Base-by-base conservation (phyloP, 2,888 invertebrate genomes). In the Ophioninae sp. region DNA sequence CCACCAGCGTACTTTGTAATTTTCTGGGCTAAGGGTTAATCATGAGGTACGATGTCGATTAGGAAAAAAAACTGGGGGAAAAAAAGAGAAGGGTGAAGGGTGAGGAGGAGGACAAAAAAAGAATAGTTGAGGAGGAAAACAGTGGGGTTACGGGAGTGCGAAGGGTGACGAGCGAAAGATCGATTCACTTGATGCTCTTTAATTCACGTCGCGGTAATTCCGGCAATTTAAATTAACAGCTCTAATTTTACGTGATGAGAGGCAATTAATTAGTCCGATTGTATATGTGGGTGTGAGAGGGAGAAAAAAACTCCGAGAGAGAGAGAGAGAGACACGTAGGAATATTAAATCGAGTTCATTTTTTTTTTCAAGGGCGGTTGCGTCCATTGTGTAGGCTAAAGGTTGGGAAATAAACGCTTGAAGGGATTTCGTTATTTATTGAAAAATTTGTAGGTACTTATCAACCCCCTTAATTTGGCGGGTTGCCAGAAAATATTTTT, bases 171-270 rank as follows among this genome's bases (percentile, higher is more conserved):
- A 79, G 79, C 13, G 17, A 23, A 72, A 81, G 70, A 84, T 84
- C 83, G 83, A 83, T 83, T 81, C 69, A 56, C 76, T 74, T 74
- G 62, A 69, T 69, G 74, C 78, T 23, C 68, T 82, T 79, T 69
- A 72, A 68, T 50, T 80, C 80, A 41, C 68, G 39, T 69, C 70
- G 85, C 83, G 84, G 82, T 86, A 85, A 86, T 85, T 85, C 83
- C 81, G 86, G 70, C 78, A 64, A 79, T 79, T 79, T 64, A 83
- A 90, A 89, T 88, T 89, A 87, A 85, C 86, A 86, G 83, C 83
- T 87, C 86, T 89, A 88, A 87, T 88, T 87, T 86, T 56, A 72
- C 88, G 86, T 86, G 88, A 88, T 87, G 88, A 88, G 84, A 79
- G 86, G 85, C 88, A 87, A 89, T 89, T 89, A 89, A 88, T 89